Percentiles rank a stretch among this genome's conserved stretches.
These are phyloP conservation scores for Umimayanthus chanpuru DNA, from an alignment of 92 coral and sea anemone genomes.

Conservation along the genomic window DNA sequence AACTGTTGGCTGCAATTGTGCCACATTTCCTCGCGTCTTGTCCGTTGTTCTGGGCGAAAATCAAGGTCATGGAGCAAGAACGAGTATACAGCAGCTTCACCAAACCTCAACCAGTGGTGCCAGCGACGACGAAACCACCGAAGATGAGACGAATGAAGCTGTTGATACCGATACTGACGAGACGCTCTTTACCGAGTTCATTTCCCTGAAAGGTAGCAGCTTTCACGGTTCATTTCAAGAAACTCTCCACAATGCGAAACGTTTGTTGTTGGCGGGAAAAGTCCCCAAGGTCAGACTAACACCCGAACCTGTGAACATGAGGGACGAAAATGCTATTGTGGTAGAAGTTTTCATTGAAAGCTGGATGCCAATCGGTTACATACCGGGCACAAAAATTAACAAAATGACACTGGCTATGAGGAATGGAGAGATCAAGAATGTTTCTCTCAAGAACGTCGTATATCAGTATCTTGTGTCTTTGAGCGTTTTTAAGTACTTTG, in stretches of 20 bases:
- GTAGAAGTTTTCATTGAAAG: slow-evolving; percentile 25
- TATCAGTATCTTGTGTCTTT: not conserved
- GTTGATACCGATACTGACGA: not conserved
- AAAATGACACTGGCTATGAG: slow-evolving; percentile 41
- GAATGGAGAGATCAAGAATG: slow-evolving; percentile 11
- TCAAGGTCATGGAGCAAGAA: not conserved
- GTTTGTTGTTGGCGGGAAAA: not conserved
- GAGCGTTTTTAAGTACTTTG: not conserved
- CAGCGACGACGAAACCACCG: too few species aligned
- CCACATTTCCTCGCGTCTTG: not conserved
- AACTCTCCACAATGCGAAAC: not conserved
- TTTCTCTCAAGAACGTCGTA: slow-evolving; percentile 21
- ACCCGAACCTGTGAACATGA: slow-evolving; percentile 32
- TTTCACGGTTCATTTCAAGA: slow-evolving; percentile 31
- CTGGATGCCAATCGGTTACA: slow-evolving; percentile 42
- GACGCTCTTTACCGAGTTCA: slow-evolving; percentile 12
- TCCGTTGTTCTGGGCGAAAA: not conserved
- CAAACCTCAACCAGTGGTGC: not conserved
- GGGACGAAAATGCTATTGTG: slow-evolving; percentile 45
- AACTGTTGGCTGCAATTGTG: not conserved
- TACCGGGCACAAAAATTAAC: slow-evolving; percentile 20
- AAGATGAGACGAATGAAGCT: not conserved
- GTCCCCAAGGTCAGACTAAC: slow-evolving; percentile 8
- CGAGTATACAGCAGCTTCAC: not conserved
- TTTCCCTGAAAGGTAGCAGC: slow-evolving; percentile 20